These are phyloP conservation scores for Muntiacus muntjak DNA, from an alignment of 2,113 vertebrate genomes.

Conservation along the genomic window DNA sequence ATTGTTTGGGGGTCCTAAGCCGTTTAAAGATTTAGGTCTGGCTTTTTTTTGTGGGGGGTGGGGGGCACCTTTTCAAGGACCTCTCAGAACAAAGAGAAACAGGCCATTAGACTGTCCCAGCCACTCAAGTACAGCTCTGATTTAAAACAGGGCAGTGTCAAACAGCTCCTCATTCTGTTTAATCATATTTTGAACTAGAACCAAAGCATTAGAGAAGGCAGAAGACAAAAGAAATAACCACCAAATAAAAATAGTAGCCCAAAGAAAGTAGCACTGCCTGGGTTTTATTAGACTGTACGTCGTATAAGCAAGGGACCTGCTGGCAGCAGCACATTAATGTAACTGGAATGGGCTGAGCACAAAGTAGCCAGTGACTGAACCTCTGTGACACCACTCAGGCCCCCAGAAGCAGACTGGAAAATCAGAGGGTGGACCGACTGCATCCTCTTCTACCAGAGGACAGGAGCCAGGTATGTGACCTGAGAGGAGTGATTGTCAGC, in stretches of 20 bases:
- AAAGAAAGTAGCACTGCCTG: conserved; percentile 75
- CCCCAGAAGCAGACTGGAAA: background rate
- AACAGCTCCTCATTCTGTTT: conserved; percentile 65
- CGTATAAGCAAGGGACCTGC: conserved; percentile 59
- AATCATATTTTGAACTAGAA: conserved; percentile 73
- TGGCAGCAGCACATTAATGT: conserved; percentile 42
- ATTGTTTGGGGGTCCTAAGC: conserved; percentile 13
- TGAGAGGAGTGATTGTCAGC: background rate
- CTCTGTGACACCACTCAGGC: background rate
- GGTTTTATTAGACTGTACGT: conserved; percentile 71
- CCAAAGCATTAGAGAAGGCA: conserved; percentile 71
- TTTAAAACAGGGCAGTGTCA: conserved; percentile 65
- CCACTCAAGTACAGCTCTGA: conserved; percentile 15
- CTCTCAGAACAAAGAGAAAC: conserved; percentile 58
- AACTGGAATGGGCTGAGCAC: conserved; percentile 31
- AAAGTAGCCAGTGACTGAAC: conserved; percentile 32
- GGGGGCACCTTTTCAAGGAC: background rate
- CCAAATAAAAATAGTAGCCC: conserved; percentile 80
- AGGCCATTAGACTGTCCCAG: conserved; percentile 16
- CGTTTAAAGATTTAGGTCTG: conserved; percentile 22
- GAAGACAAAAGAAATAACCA: conserved; percentile 74
- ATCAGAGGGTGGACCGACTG: background rate
- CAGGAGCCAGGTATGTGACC: background rate
- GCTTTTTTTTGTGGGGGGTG: background rate
- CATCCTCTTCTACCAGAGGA: background rate